Evolutionary conservation across 2,113 vertebrate genomes (phyloP).

Genomic region (Tursiops truncatus): DNA sequence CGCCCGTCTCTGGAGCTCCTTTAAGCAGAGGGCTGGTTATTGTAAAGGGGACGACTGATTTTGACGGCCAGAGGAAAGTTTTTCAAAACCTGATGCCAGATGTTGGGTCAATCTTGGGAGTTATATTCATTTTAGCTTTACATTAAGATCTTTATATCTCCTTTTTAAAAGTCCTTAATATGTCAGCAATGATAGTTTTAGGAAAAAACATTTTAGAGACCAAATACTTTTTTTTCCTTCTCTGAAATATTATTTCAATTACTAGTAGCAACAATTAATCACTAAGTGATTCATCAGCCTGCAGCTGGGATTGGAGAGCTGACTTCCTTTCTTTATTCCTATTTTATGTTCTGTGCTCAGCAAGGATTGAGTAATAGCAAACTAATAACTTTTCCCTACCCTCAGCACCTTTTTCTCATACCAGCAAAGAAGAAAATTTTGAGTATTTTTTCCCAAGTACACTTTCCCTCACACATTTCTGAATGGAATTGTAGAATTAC

Average conservation of each 20-base stretch:
- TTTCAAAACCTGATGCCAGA: background rate
- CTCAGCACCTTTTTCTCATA: constrained; percentile 41
- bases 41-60: background rate
- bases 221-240: background rate
- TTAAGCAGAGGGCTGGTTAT: background rate
- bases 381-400: background rate
- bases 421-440: background rate
- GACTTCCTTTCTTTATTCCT: background rate
- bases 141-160: background rate
- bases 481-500: background rate
- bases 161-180: background rate
- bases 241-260: constrained; percentile 65
- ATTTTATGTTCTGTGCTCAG: constrained; percentile 44
- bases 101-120: constrained; percentile 24
- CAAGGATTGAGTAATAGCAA: background rate
- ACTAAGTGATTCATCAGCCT: constrained; percentile 44
- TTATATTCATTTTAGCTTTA: constrained; percentile 35
- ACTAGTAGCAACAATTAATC: constrained; percentile 50
- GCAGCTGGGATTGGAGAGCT: constrained; percentile 43
- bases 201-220: constrained; percentile 10
- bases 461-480: background rate
- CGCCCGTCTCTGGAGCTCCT: too few species aligned
- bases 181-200: background rate
- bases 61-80: background rate
- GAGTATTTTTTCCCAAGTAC: constrained; percentile 10